Evolutionary conservation across 1,140 invertebrate genomes (phyloP).

Genomic region (Dysdera silvatica): DNA sequence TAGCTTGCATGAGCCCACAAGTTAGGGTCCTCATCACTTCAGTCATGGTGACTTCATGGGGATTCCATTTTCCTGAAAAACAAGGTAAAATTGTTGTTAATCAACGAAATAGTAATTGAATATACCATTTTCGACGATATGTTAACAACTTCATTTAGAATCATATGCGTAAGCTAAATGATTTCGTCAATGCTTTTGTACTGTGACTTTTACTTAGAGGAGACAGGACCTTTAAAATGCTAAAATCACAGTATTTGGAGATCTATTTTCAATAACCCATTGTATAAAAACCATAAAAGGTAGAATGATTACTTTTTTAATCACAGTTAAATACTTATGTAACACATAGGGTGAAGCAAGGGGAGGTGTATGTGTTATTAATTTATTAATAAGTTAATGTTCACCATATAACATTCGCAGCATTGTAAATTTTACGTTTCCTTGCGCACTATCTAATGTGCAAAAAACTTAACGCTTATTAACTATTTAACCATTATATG

Average conservation of each 20-base stretch:
- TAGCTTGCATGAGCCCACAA: background rate
- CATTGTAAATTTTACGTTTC: no score
- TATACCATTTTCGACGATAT: background rate
- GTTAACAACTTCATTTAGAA: background rate
- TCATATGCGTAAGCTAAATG: background rate
- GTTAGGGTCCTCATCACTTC: constrained; percentile 6
- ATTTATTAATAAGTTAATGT: no score
- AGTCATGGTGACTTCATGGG: background rate
- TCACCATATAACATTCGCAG: no score
- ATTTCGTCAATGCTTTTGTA: background rate
- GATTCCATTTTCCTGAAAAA: constrained; percentile 3
- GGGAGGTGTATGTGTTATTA: no score
- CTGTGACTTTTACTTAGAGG: background rate
- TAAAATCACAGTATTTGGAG: background rate
- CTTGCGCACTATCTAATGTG: no score
- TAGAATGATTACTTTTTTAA: no score
- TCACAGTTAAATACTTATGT: no score
- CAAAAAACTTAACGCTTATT: no score
- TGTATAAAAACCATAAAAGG: no score
- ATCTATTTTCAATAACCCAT: no score
- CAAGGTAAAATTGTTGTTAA: background rate
- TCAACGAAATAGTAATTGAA: background rate
- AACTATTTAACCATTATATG: no score
- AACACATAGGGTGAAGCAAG: no score
- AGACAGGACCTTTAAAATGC: background rate